Evolutionary conservation across 2,797 vertebrate species (phyloP), one percentile per base, ranked within the genome.

Genomic region (Epinephelus awoara): DNA sequence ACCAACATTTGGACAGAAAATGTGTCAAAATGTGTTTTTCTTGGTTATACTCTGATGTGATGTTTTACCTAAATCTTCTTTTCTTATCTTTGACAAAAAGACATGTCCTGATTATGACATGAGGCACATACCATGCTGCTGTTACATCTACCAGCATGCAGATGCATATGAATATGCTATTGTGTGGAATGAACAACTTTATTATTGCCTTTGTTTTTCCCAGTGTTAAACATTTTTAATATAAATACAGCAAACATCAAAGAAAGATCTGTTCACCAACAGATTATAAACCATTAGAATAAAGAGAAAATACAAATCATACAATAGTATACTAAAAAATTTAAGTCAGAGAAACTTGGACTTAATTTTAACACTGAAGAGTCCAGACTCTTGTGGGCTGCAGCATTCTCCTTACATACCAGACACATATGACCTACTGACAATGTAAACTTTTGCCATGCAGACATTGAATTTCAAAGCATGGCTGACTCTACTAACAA

Each of bases 151-250:
- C 15, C 46, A 57, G 51, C 29, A 27, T 65, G 47, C 7, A 29
- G 5, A 29, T 29, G 1, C 5, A 29, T 29, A 42, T 66, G 23
- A 67, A 72, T 63, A 27, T 62, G 40, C 3, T 46, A 6, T 65
- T 69, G n/a, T 67, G 27, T 49, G 51, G 11, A 5, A 3, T 56
- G 27, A 51, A 40, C 6, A 59, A 29, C 56, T 73, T 73, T 66
- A 25, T 75, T 74, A 75, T 65, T 82, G 69, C 42, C 55, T 29
- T 72, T 78, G 25, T 72, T 67, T 50, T 42, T 38, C n/a, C 3
- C 11, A 1, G 19, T n/a, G 49, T 49, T 47, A 21, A 59, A 51
- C 5, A 12, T 40, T 64, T 73, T 72, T 14, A 34, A 65, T 65
- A 78, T 65, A 18, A 75, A 29, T 7, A 55, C 6, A 56, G 34